Base-by-base conservation (phyloP, 2,113 vertebrate species). In the Upupa epops region DNA sequence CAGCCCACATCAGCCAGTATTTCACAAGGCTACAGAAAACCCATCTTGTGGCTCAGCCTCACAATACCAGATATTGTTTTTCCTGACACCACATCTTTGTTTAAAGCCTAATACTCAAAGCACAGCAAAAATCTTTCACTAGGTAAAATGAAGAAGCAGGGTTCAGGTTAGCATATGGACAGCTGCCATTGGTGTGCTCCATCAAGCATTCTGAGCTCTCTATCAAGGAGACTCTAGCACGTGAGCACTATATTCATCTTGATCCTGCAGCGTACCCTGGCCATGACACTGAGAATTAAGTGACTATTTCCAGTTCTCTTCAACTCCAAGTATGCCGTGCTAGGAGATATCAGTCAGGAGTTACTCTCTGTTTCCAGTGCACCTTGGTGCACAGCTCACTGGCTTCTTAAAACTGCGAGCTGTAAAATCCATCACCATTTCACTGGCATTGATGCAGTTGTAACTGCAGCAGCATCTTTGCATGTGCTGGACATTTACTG, bases 41-140 rank as follows among this genome's bases (percentile, higher is more conserved):
- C 40, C 8, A 1, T 21, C 45, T 87, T 1, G 0, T 66, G 60
- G 21, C 64, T 60, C 71, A 40, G 75, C 45, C 65, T 54, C 45
- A 16, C 0, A 0, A 36, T 21, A 36, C 13, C 10, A 42, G 40
- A 12, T 42, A 42, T 42, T 42, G n/a, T 5, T 42, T 31, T 65
- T 21, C 28, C 32, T 0, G 1, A 4, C 22, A 4, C 8, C 1
- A 0, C 11, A 9, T 25, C 17, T 13, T 60, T 66, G 36, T 5
- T 77, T 83, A 3, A 74, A 51, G 42, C 31, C 46, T 29, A 26
- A 13, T 3, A 25, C 7, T 40, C 28, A 40, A 34, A 24, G 31
- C 3, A 75, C 46, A 60, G 49, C 52, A 54, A 46, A 79, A 82
- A 46, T 49, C 25, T 15, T 9, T 65, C 32, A 11, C 13, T 18